Conservation (phyloP, 2,888 invertebrate species). For the Papilio demoleus region DNA sequence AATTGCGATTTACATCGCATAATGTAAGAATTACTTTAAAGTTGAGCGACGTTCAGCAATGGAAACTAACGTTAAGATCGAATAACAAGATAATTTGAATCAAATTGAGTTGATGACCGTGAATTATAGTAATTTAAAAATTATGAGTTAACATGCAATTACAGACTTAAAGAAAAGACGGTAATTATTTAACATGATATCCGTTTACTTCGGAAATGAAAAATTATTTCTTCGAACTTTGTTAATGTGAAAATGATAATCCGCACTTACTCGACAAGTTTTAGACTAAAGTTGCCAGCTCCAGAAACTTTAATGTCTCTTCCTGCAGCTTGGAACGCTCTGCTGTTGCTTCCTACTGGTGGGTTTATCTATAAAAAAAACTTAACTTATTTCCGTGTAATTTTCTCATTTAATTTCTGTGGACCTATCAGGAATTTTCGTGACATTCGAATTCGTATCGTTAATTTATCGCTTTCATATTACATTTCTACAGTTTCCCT, state of each 20-base stretch:
- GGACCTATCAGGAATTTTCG: no score
- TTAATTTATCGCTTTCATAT: no score
- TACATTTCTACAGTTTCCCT: no score
- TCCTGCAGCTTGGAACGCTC: constrained; percentile 73
- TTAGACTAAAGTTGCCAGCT: constrained; percentile 78
- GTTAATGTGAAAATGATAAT: neutral
- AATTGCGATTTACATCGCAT: no score
- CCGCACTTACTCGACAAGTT: constrained; percentile 81
- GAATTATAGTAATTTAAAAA: constrained; percentile 29
- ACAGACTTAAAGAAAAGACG: constrained; percentile 8
- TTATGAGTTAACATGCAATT: constrained; percentile 22
- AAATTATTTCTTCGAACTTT: neutral
- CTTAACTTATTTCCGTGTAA: no score
- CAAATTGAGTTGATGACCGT: neutral
- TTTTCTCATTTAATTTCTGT: no score
- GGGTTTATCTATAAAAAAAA: constrained; percentile 55
- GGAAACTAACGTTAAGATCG: neutral
- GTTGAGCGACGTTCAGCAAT: no score
- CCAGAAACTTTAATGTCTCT: constrained; percentile 80
- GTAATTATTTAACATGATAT: constrained; percentile 10
- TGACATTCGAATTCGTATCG: no score
- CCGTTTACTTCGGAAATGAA: neutral
- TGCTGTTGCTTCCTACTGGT: constrained; percentile 58
- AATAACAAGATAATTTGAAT: constrained; percentile 21
- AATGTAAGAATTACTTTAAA: no score